A percentile compares a stretch with the other conserved stretches of the same genome.
These are phyloP conservation scores for Meriones unguiculatus DNA, from an alignment of 2,113 vertebrate species.

Conservation along the genomic window DNA sequence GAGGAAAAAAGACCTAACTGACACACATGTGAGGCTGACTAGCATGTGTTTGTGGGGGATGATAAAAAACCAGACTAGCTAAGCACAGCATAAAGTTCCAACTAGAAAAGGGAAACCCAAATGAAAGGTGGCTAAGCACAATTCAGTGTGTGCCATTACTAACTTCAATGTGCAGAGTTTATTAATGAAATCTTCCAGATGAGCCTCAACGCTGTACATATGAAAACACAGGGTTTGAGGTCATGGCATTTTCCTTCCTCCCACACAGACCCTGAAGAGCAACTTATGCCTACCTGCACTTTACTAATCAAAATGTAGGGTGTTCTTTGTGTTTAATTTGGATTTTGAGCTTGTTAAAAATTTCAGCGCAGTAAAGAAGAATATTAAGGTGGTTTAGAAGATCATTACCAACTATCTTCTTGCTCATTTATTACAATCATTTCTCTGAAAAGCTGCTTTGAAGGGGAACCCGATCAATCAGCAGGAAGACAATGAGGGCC, in stretches of 20 bases:
- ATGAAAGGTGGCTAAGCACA: constrained; percentile 61
- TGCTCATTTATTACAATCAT: not conserved
- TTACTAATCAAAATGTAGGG: constrained; percentile 2
- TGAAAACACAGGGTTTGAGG: not conserved
- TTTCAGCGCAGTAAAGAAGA: not conserved
- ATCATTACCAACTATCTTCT: constrained; percentile 10
- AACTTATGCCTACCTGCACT: not conserved
- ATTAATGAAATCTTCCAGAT: not conserved
- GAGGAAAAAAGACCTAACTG: constrained; percentile 58
- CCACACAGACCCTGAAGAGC: constrained; percentile 17
- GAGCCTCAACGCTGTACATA: not conserved
- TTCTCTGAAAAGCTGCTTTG: constrained; percentile 17
- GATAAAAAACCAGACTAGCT: not conserved
- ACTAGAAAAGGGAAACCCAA: constrained; percentile 47
- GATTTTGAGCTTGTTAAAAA: constrained; percentile 35
- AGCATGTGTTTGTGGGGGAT: not conserved
- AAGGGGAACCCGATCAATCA: constrained; percentile 14
- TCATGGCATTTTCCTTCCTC: not conserved
- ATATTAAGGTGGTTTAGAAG: constrained; percentile 30
- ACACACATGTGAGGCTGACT: constrained; percentile 53
- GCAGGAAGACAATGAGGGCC: constrained; percentile 68
- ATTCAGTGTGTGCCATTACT: constrained; percentile 53
- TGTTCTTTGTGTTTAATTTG: constrained; percentile 35
- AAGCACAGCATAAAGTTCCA: not conserved
- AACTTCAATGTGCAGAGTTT: constrained; percentile 20